Percentiles rank a stretch among this genome's conserved stretches.
These are phyloP conservation scores for Frieseomelitta varia DNA, from an alignment of 1,140 invertebrate genomes.

Conservation along the genomic window DNA sequence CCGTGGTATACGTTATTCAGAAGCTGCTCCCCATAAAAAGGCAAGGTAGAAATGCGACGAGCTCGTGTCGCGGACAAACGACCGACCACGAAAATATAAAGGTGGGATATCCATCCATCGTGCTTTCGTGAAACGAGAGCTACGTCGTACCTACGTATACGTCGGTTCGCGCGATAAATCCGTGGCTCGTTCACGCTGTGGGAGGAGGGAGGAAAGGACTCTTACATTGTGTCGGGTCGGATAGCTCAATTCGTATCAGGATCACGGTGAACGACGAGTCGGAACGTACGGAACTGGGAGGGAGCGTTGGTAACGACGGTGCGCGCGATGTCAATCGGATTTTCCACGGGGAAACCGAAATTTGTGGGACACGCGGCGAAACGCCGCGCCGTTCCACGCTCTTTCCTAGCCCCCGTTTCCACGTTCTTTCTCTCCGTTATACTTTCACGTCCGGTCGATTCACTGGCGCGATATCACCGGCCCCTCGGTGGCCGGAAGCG, in stretches of 20 bases:
- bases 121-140: background rate
- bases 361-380: constrained; percentile 10
- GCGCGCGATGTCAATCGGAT: constrained; percentile 3
- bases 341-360: constrained; percentile 11
- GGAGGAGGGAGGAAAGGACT: constrained; percentile 38
- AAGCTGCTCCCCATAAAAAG: background rate
- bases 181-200: constrained; percentile 33
- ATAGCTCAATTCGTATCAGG: constrained; percentile 56
- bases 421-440: background rate
- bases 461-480: background rate
- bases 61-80: constrained; percentile 4
- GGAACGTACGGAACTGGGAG: background rate
- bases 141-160: background rate
- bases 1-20: too few relatives aligned
- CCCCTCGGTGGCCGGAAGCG: background rate
- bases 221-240: constrained; percentile 58
- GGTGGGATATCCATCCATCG: constrained; percentile 11
- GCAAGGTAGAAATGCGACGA: background rate
- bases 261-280: constrained; percentile 46
- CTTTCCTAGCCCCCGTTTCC: background rate
- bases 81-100: constrained; percentile 18
- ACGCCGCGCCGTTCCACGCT: too few relatives aligned
- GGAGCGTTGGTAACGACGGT: too few relatives aligned
- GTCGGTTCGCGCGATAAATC: constrained; percentile 48
- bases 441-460: constrained; percentile 22